Base-by-base conservation (phyloP, 2,797 vertebrate species). In the Clarias fuscus region DNA sequence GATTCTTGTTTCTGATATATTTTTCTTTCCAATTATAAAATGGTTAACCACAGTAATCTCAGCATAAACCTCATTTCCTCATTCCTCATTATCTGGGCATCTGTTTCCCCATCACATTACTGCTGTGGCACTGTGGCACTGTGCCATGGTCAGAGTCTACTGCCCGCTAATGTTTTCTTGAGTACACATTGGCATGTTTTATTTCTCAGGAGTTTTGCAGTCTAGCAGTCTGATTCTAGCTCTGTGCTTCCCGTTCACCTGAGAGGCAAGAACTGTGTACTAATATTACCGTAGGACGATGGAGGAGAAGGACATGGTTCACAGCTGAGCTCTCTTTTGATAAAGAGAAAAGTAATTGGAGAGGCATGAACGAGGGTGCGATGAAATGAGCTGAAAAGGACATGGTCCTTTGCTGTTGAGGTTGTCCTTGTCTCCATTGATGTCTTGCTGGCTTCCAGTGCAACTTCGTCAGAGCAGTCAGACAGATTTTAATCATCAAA, bases 251-350 rank as follows among this genome's bases (percentile, higher is more conserved):
- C 43, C 17, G 43, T 72, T 33, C 61, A 76, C 76, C 43, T 67
- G 48, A 62, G 24, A 84, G 7, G 27, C 11, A 17, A 59, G 15
- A 22, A 24, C 58, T 77, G 75, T 73, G 53, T 37, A 87, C 58
- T 20, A 59, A 53, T 30, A 33, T 43, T 17, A 61, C 40, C 7
- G 0, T 58, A 27, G 73, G 56, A 85, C 2, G 13, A 61, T 56
- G n/a, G 17, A 70, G 62, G 85, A 89, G 88, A 15, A 48, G 73
- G 88, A 76, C 84, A 53, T 43, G 76, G 87, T 90, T 90, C 89
- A 77, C 93, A 94, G 93, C 91, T 93, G 93, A 91, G 91, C 90
- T 92, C 85, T 85, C 77, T 88, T 87, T 91, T 93, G 92, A 93
- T 91, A 88, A 92, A 89, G 88, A 91, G 90, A 90, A 86, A 90